Evolutionary conservation across 2,113 vertebrate genomes (phyloP).

Genomic region (Phyllostomus discolor): DNA sequence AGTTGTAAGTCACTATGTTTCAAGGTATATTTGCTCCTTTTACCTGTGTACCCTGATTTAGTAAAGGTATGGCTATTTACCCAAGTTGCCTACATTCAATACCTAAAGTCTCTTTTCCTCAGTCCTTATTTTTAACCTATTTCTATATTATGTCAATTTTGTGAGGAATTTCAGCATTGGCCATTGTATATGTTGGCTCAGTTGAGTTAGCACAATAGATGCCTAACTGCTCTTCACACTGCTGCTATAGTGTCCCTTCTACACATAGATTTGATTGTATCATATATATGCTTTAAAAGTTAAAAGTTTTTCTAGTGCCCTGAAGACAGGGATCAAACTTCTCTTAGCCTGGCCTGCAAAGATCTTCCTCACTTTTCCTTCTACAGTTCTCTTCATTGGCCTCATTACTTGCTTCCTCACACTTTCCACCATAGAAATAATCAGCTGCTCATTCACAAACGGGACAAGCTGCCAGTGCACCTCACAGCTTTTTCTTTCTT

Average conservation of each 20-base stretch:
- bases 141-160: background rate
- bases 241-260: background rate
- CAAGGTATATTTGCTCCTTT: background rate
- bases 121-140: background rate
- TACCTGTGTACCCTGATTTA: background rate
- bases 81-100: background rate
- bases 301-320: background rate
- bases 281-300: background rate
- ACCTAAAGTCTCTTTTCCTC: background rate
- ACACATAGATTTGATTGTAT: background rate
- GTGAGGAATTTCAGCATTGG: background rate
- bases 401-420: background rate
- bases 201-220: background rate
- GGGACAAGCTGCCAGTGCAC: accelerated
- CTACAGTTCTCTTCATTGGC: background rate
- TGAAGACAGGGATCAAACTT: background rate
- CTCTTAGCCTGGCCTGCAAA: background rate
- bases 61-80: background rate
- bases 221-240: background rate
- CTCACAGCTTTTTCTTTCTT: background rate
- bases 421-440: background rate
- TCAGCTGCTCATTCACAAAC: background rate
- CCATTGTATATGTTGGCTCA: no score
- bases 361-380: background rate
- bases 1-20: background rate